phyloP scores from a whole-genome alignment of 2,888 invertebrate genomes.

The Spodoptera exigua region DNA sequence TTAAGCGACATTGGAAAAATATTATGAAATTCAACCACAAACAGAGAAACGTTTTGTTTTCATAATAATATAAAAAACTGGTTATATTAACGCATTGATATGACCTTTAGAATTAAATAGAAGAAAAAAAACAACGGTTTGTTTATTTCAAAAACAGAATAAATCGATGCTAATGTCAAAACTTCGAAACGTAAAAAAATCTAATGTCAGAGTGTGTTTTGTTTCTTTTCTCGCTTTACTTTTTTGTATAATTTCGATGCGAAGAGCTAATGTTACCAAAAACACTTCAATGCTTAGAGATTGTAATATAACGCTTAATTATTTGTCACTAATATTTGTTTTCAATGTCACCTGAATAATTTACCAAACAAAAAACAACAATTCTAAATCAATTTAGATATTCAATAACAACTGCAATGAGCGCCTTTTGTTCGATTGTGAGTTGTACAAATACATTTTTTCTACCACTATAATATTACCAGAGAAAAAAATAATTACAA shows the following conservation, averaged over 20 bases:
- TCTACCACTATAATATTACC: constrained; percentile 23
- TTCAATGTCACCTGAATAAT: constrained; percentile 1
- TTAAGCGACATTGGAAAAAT: not conserved
- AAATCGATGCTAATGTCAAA: constrained; percentile 5
- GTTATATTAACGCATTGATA: constrained; percentile 16
- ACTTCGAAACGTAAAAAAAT: not conserved
- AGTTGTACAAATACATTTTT: constrained; percentile 17
- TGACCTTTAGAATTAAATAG: constrained; percentile 36
- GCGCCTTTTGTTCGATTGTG: constrained; percentile 25
- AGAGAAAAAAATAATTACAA: constrained; percentile 59
- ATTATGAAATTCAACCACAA: not conserved
- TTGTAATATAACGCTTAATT: no score
- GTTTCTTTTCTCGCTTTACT: not conserved
- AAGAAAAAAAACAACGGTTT: not conserved
- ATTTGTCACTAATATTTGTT: not conserved
- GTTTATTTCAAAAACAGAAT: not conserved
- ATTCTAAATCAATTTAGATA: constrained; percentile 12
- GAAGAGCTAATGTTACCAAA: no score
- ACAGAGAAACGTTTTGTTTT: not conserved
- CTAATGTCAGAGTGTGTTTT: not conserved
- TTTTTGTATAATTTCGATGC: no score
- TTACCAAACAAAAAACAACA: not conserved
- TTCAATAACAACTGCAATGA: constrained; percentile 24
- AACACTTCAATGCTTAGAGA: no score
- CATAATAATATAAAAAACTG: constrained; percentile 15